These are phyloP conservation scores for Lutjanus campechanus DNA, from an alignment of 2,797 vertebrate species.

Conservation along the genomic window DNA sequence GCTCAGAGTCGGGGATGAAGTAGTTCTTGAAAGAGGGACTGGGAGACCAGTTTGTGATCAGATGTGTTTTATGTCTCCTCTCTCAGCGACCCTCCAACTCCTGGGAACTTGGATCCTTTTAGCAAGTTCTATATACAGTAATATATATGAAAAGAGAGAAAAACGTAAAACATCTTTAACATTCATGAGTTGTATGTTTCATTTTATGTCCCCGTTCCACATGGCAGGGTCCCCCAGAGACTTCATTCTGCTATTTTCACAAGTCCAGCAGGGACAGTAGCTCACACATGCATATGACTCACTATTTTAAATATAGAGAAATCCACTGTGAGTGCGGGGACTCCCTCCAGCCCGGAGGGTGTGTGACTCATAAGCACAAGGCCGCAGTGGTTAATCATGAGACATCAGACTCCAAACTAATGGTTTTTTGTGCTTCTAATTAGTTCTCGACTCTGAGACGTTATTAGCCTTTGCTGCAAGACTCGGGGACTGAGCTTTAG, in stretches of 20 bases:
- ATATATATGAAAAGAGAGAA: background rate
- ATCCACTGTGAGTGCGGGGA: constrained; percentile 51
- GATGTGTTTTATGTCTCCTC: constrained; percentile 38
- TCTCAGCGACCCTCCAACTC: constrained; percentile 1
- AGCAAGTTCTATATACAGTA: background rate
- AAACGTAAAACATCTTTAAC: background rate
- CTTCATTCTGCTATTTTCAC: constrained; percentile 40
- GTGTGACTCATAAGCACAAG: constrained; percentile 77
- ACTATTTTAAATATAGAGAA: constrained; percentile 71
- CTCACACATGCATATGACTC: constrained; percentile 73
- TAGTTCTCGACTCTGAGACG: constrained; percentile 21
- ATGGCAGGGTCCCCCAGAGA: constrained; percentile 26
- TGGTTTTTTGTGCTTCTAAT: constrained; percentile 54
- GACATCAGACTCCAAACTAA: constrained; percentile 65
- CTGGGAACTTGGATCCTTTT: constrained; percentile 3
- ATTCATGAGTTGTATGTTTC: constrained; percentile 1
- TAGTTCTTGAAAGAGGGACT: constrained; percentile 12
- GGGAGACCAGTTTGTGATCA: constrained; percentile 27
- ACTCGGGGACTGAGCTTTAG: constrained; percentile 12
- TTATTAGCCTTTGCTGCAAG: constrained; percentile 40
- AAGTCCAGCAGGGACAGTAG: constrained; percentile 46
- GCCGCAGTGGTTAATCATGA: constrained; percentile 70
- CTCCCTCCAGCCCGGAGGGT: constrained; percentile 68
- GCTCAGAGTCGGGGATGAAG: constrained; percentile 16
- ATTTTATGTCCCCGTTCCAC: background rate